Base-by-base conservation (phyloP, 2,113 vertebrate genomes). In the Spea bombifrons region DNA sequence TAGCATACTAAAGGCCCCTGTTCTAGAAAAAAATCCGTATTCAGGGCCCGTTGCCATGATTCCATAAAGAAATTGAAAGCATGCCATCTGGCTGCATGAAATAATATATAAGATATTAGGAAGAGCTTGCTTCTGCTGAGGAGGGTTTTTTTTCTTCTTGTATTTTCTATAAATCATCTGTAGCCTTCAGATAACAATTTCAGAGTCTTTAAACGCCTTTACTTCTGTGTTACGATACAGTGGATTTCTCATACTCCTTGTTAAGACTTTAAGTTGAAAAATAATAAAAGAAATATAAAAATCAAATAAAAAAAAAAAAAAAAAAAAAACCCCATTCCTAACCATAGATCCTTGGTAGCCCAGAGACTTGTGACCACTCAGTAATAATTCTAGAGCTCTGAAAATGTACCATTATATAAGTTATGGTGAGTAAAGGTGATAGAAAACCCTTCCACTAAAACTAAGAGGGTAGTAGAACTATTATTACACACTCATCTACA, bases 81-180 rank as follows among this genome's bases (percentile, higher is more conserved):
- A 84, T 84, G 81, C 82, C 87, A 88, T 75, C 69, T 78, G 55
- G 73, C 57, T 89, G 86, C 86, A 85, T 83, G 84, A 88, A 90
- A 89, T 86, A 83, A 81, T 65, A 85, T 74, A 81, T 67, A 80
- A 76, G 83, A 81, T 85, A 85, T 87, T 86, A 87, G 88, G 85
- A 83, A 84, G 80, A 64, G 69, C 65, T 85, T 79, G 75, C 76
- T 84, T 76, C 77, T 59, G 55, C 43, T 72, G 80, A 82, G 76
- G 45, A 17, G 65, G 72, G 55, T 53, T 59, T 82, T 86, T 86
- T 85, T 82, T 85, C 83, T 86, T 79, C 30, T 30, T 30, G 30
- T 30, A 30, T 30, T 30, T 1, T 84, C 73, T 47, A 52, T 86
- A 85, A 88, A 87, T 88, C 65, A 83, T 81, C 79, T 82, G 81